A percentile compares a stretch with the other conserved stretches of the same genome.
Evolutionary conservation across 2,888 invertebrate species (phyloP).

Genomic region (Lamellibrachia columna): DNA sequence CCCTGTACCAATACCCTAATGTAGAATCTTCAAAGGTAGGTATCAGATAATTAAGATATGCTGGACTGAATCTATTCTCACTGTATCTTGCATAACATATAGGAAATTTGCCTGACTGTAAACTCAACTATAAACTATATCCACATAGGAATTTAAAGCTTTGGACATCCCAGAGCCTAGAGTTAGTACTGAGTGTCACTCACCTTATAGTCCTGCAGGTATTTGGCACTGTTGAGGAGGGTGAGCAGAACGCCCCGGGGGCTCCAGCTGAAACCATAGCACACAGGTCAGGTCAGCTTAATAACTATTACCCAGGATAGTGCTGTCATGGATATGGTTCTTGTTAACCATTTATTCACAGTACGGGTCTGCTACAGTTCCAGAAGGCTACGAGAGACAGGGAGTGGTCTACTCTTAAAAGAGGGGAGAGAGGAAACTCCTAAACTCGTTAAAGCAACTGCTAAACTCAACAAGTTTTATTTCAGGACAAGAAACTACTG

Average conservation of each 20-base stretch:
- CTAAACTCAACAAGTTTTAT: too few relatives aligned
- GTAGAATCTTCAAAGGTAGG: too few relatives aligned
- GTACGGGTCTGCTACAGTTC: too few relatives aligned
- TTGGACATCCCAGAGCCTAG: background rate
- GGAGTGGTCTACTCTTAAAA: too few relatives aligned
- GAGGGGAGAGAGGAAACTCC: too few relatives aligned
- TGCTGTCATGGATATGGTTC: too few relatives aligned
- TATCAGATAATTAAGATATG: background rate
- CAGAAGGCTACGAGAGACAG: too few relatives aligned
- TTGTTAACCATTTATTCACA: too few relatives aligned
- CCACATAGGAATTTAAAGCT: background rate
- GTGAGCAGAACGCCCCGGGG: slow-evolving; percentile 92
- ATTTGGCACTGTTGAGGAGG: slow-evolving; percentile 89
- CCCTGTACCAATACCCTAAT: too few relatives aligned
- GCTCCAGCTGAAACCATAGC: slow-evolving; percentile 76
- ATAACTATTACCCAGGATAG: background rate
- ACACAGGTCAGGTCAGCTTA: background rate
- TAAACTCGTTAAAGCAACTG: too few relatives aligned
- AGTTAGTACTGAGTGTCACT: background rate
- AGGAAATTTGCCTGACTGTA: slow-evolving; percentile 31
- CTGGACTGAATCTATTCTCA: background rate
- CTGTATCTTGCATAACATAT: background rate
- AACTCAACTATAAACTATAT: too few relatives aligned
- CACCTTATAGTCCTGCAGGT: slow-evolving; percentile 81
- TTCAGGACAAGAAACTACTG: too few relatives aligned